Evolutionary conservation across 2,113 vertebrate genomes (phyloP), one percentile per base, ranked within the genome.

Genomic region (Lucifuga dentata): DNA sequence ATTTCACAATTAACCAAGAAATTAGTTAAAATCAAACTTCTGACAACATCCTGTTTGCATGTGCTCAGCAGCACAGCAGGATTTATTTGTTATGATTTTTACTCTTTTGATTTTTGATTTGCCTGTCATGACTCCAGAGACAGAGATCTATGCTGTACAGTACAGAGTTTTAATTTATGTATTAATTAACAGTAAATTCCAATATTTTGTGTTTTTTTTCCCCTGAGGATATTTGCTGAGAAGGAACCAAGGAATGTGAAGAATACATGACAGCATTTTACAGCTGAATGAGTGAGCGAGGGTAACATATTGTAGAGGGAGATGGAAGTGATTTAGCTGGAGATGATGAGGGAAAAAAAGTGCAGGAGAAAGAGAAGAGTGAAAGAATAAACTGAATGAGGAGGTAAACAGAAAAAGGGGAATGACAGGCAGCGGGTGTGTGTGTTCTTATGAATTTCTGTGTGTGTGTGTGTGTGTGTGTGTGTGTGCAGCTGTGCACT

Each of bases 401-500:
- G 35, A 46, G 41, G 44, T 39, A 44, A 53, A 48, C 32, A 41
- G 60, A 16, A 49, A 26, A 52, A 8, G 11, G 17, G 20, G 8
- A 44, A 19, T 39, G 51, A 74, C 45, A 87, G 62, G 13, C 11
- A 52, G 19, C 33, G n/a, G 11, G 17, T 56, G 43, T 53, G n/a
- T 44, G 50, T 62, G 32, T 68, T 49, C 36, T 62, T 58, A 36
- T 35, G 26, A 53, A 43, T 26, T 62, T 55, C 16, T 50, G 35
- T 20, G 50, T 53, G 26, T 17, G 29, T 2, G 15, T 23, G 20
- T 24, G 20, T 48, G 46, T 49, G 21, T 23, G 24, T 85, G 26
- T 79, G 16, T 46, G 67, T 73, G 64, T 77, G 76, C 78, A 81
- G 74, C 79, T 88, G 81, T 83, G 69, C 56, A 45, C 71, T 41